These are phyloP conservation scores for Steinernema feltiae DNA, from an alignment of 1,140 invertebrate genomes.

Conservation along the genomic window DNA sequence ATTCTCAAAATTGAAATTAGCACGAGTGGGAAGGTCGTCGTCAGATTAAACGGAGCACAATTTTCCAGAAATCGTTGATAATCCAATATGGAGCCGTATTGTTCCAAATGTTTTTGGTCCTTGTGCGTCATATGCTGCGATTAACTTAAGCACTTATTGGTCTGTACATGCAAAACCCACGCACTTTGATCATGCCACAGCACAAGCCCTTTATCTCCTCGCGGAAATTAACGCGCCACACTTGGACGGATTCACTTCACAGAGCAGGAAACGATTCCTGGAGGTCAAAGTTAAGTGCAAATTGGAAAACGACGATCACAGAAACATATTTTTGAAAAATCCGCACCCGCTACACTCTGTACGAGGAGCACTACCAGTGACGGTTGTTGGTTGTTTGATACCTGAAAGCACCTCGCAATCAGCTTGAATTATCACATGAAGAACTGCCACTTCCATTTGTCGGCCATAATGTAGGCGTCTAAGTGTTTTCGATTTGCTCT, in stretches of 20 bases:
- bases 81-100: background rate
- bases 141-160: background rate
- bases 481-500: too few relatives aligned
- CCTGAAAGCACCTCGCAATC: too few relatives aligned
- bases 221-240: background rate
- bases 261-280: too few relatives aligned
- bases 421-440: too few relatives aligned
- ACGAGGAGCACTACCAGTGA: too few relatives aligned
- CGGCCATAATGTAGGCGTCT: too few relatives aligned
- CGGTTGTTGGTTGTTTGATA: too few relatives aligned
- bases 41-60: background rate
- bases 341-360: too few relatives aligned
- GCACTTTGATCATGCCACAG: background rate
- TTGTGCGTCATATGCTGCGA: background rate
- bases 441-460: too few relatives aligned
- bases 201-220: background rate
- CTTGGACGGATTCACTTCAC: background rate
- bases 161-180: background rate
- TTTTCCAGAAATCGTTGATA: background rate
- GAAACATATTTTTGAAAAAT: too few relatives aligned
- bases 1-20: slow-evolving; percentile 6
- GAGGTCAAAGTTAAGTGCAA: too few relatives aligned
- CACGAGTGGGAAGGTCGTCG: background rate
- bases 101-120: background rate
- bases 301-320: too few relatives aligned